These are phyloP conservation scores for human (Homo sapiens) DNA, from an alignment of 2,113 vertebrate species.

Conservation along the genomic window DNA sequence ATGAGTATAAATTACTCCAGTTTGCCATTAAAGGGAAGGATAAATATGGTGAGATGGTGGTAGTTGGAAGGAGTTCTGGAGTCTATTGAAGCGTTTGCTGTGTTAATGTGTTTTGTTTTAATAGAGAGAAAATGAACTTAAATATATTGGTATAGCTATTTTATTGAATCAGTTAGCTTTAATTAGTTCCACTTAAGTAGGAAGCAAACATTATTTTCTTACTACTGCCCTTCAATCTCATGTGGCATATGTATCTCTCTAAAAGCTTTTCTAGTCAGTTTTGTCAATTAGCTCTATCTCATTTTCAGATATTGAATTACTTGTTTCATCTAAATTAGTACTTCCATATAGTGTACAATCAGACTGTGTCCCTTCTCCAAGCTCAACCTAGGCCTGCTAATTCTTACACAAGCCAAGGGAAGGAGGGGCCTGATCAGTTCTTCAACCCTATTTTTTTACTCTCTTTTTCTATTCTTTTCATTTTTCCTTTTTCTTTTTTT, in stretches of 20 bases:
- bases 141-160: not conserved
- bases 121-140: not conserved
- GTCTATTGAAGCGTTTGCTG: not conserved
- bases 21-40: not conserved
- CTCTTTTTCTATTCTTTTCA: not conserved
- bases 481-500: not conserved
- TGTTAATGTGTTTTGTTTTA: not conserved
- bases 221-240: not conserved
- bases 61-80: not conserved
- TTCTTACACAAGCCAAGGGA: not conserved
- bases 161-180: not conserved
- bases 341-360: not conserved
- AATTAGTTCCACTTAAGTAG: not conserved
- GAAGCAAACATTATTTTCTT: not conserved
- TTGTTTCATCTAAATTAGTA: not conserved
- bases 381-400: not conserved
- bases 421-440: not conserved
- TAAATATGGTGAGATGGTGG: not conserved
- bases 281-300: not conserved
- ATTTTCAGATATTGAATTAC: not conserved
- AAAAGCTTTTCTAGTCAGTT: not conserved
- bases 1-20: not conserved
- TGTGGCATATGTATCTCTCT: not conserved
- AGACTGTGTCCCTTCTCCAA: not conserved
- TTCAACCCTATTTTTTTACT: not conserved